phyloP scores from a whole-genome alignment of 2,888 invertebrate genomes.

The Cordilura impudica region DNA sequence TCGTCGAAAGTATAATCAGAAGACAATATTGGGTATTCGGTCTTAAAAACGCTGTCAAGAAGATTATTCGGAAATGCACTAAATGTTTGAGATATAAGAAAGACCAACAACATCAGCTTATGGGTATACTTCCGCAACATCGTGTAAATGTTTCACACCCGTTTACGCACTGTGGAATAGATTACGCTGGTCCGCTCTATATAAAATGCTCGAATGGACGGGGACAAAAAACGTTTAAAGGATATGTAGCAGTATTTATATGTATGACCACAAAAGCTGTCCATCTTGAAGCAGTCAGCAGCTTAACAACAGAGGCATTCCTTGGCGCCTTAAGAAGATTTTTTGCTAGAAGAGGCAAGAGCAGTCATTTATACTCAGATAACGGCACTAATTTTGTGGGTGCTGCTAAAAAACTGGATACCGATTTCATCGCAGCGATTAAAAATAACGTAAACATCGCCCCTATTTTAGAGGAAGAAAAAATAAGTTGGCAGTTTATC shows the following conservation, averaged over 20 bases:
- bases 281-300: neutral
- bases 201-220: neutral
- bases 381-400: too few relatives aligned
- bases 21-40: constrained; percentile 15
- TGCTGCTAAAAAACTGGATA: too few relatives aligned
- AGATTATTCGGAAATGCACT: neutral
- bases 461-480: too few relatives aligned
- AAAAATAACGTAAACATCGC: too few relatives aligned
- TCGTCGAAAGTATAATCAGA: neutral
- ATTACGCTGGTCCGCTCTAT: too few relatives aligned
- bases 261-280: neutral
- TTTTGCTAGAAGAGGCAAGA: too few relatives aligned
- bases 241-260: neutral
- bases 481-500: too few relatives aligned
- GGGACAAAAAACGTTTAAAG: too few relatives aligned
- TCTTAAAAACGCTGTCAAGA: neutral
- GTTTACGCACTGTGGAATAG: constrained; percentile 12
- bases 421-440: too few relatives aligned
- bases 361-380: too few relatives aligned
- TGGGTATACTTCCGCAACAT: neutral
- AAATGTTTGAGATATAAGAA: constrained; percentile 1
- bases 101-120: neutral
- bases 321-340: too few relatives aligned
- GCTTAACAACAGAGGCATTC: neutral
- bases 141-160: neutral